Conservation (phyloP, 1,140 invertebrate species). For the Apis cerana region DNA sequence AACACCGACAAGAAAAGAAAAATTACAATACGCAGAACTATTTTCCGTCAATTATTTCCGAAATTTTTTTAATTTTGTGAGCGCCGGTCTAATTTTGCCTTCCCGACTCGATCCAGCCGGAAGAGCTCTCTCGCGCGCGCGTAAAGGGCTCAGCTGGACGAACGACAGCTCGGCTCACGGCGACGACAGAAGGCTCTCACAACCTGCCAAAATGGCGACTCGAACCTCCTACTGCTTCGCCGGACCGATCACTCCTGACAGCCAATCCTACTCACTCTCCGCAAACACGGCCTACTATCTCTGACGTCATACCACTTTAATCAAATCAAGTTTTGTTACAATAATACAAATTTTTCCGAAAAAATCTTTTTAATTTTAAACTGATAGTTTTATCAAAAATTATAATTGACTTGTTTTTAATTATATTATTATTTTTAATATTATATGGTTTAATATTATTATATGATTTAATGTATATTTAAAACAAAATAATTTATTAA, state of each 20-base stretch:
- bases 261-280: slow-evolving; percentile 27
- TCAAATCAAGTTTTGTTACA: slow-evolving; percentile 1
- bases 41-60: neutral
- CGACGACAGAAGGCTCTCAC: slow-evolving; percentile 64
- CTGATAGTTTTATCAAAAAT: too few relatives aligned
- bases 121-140: slow-evolving; percentile 44
- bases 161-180: slow-evolving; percentile 60
- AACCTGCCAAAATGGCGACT: slow-evolving; percentile 68
- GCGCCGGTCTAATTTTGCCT: slow-evolving; percentile 10
- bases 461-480: too few relatives aligned
- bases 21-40: slow-evolving; percentile 2
- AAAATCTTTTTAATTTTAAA: neutral
- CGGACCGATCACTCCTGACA: slow-evolving; percentile 49
- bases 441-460: neutral
- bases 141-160: slow-evolving; percentile 62
- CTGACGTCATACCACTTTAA: slow-evolving; percentile 46
- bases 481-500: neutral
- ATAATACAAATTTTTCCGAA: neutral
- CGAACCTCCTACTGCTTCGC: slow-evolving; percentile 46
- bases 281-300: slow-evolving; percentile 4
- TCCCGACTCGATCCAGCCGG: slow-evolving; percentile 37
- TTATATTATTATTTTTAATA: neutral
- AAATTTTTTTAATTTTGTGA: slow-evolving; percentile 3
- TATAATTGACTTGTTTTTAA: neutral
- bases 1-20: neutral